Conservation (phyloP, 2,113 vertebrate genomes). For the Anseranas semipalmata region DNA sequence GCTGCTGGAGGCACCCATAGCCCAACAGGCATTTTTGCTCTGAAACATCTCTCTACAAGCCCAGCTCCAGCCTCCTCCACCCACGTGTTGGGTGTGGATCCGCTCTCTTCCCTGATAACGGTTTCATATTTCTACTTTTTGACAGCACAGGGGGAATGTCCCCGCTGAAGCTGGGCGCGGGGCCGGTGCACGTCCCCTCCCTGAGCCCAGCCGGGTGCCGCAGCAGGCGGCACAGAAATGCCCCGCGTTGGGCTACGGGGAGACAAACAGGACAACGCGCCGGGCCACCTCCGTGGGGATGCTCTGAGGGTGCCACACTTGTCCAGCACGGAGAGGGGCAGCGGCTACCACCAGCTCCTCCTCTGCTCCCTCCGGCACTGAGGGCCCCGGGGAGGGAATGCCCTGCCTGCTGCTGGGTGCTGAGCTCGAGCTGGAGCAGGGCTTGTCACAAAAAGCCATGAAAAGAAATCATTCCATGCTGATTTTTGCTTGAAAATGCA, state of each 20-base stretch:
- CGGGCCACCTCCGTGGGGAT: not conserved
- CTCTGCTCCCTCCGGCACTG: fast-evolving
- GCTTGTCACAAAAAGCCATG: not conserved
- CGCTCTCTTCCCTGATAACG: not conserved
- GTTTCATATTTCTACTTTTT: not conserved
- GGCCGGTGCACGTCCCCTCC: no score
- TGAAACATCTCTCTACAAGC: not conserved
- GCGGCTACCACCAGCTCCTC: not conserved
- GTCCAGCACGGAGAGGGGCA: not conserved
- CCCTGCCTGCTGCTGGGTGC: not conserved
- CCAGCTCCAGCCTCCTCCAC: not conserved
- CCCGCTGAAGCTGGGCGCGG: not conserved
- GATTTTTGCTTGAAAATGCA: not conserved
- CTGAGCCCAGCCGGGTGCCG: no score
- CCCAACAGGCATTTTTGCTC: not conserved
- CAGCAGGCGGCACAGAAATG: not conserved
- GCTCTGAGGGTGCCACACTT: fast-evolving
- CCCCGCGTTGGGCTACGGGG: fast-evolving
- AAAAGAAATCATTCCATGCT: not conserved
- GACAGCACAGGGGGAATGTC: not conserved
- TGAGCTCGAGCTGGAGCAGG: fast-evolving
- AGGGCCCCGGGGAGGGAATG: fast-evolving
- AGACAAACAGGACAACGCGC: fast-evolving
- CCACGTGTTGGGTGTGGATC: not conserved
- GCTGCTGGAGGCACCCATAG: not conserved